These are phyloP conservation scores for Philotrypesis tridentata DNA, from an alignment of 1,140 invertebrate genomes.

Conservation along the genomic window DNA sequence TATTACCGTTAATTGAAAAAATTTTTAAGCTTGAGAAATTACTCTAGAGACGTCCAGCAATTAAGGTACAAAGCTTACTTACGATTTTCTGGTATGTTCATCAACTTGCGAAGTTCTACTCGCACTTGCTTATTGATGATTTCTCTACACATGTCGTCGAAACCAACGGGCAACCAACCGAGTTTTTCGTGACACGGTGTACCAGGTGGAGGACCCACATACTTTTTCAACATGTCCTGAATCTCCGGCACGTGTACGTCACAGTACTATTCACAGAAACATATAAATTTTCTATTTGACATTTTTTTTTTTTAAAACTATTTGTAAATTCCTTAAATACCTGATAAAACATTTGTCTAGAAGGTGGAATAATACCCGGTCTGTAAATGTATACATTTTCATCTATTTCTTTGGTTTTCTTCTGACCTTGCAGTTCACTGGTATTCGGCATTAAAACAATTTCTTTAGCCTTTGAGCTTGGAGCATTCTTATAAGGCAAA, in stretches of 20 bases:
- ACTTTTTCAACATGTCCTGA: slow-evolving; percentile 82
- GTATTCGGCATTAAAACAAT: slow-evolving; percentile 66
- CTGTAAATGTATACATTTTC: slow-evolving; percentile 78
- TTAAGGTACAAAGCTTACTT: slow-evolving; percentile 48
- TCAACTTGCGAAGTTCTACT: slow-evolving; percentile 73
- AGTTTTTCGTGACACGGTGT: slow-evolving; percentile 81
- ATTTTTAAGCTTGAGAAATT: slow-evolving; percentile 20
- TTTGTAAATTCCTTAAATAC: slow-evolving; percentile 66
- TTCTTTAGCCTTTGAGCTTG: slow-evolving; percentile 67
- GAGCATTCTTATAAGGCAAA: slow-evolving; percentile 73
- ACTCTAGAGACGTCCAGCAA: too few relatives aligned
- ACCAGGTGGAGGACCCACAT: slow-evolving; percentile 78
- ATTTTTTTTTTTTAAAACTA: background rate
- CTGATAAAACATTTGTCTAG: slow-evolving; percentile 89
- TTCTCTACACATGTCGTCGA: slow-evolving; percentile 80
- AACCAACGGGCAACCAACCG: slow-evolving; percentile 84
- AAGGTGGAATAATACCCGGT: slow-evolving; percentile 82
- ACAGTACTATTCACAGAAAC: slow-evolving; percentile 78
- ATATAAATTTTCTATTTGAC: background rate
- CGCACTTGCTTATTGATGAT: slow-evolving; percentile 79
- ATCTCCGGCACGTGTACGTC: slow-evolving; percentile 91
- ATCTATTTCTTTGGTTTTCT: slow-evolving; percentile 61
- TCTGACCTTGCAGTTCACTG: slow-evolving; percentile 56
- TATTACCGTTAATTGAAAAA: slow-evolving; percentile 44
- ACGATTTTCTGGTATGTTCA: slow-evolving; percentile 72